Conservation (phyloP, 2,113 vertebrate genomes). For the Arothron firmamentum region DNA sequence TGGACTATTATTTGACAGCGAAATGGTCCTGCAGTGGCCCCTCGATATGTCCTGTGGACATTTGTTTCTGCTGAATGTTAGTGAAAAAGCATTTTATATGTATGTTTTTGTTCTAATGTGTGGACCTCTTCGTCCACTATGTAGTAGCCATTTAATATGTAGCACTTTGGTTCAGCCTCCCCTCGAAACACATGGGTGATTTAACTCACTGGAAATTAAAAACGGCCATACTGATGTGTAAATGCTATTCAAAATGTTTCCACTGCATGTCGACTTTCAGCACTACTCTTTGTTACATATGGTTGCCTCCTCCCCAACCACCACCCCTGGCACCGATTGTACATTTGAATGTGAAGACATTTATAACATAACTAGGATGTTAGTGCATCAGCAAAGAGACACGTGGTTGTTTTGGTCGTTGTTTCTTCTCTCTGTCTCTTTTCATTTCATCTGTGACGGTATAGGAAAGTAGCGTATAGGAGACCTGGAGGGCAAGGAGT, state of each 20-base stretch:
- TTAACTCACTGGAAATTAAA: conserved; percentile 12
- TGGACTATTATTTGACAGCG: conserved; percentile 61
- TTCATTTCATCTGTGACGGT: conserved; percentile 48
- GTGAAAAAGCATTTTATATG: conserved; percentile 47
- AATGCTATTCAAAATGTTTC: conserved; percentile 45
- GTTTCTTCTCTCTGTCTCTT: conserved; percentile 44
- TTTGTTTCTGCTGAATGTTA: conserved; percentile 67
- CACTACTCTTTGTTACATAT: conserved; percentile 21
- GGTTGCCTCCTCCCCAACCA: neutral
- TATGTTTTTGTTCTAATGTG: conserved; percentile 39
- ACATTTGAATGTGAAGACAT: conserved; percentile 72
- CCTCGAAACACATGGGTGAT: conserved; percentile 29
- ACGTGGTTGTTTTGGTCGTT: conserved; percentile 57
- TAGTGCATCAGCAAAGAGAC: conserved; percentile 65
- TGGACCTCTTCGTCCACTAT: conserved; percentile 48
- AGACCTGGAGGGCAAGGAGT: conserved; percentile 51
- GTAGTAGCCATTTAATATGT: conserved; percentile 66
- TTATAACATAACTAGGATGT: conserved; percentile 70
- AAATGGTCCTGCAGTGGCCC: conserved; percentile 73
- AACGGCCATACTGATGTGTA: conserved; percentile 25
- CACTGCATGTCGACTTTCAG: conserved; percentile 32
- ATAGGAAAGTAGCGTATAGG: conserved; percentile 59
- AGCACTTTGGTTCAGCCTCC: conserved; percentile 51
- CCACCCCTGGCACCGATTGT: conserved; percentile 61
- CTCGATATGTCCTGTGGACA: conserved; percentile 80